Conservation (phyloP, 1,140 invertebrate genomes). For the Stenopsyche tienmushanensis region DNA sequence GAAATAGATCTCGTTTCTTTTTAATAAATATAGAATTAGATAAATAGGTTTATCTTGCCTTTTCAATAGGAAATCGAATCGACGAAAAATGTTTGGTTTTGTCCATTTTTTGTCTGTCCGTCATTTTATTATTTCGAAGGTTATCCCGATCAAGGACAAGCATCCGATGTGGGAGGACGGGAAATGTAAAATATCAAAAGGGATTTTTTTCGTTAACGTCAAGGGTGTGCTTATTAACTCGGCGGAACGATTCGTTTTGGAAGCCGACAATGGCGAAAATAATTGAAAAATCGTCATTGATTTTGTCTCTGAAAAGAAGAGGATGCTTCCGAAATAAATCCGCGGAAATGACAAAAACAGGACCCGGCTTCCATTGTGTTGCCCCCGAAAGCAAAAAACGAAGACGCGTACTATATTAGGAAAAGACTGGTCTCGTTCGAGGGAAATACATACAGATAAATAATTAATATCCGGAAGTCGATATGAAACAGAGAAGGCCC, state of each 20-base stretch:
- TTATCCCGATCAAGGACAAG: too few species aligned
- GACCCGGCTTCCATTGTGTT: background rate
- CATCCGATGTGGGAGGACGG: background rate
- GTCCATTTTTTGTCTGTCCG: too few species aligned
- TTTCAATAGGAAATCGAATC: too few species aligned
- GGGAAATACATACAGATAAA: background rate
- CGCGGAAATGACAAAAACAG: slow-evolving; percentile 26
- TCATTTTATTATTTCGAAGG: too few species aligned
- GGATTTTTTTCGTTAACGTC: slow-evolving; percentile 11
- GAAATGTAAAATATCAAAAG: slow-evolving; percentile 5
- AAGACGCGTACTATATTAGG: background rate
- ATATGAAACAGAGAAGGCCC: slow-evolving; percentile 24
- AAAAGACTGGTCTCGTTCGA: too few species aligned
- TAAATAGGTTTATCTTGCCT: too few species aligned
- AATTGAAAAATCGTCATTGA: slow-evolving; percentile 33
- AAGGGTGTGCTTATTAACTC: slow-evolving; percentile 18
- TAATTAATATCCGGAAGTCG: slow-evolving; percentile 8
- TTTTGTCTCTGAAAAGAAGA: slow-evolving; percentile 23
- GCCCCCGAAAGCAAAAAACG: background rate
- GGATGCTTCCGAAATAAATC: slow-evolving; percentile 14
- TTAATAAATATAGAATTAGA: too few species aligned
- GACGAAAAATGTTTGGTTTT: too few species aligned
- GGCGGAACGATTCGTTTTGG: slow-evolving; percentile 20
- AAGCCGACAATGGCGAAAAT: slow-evolving; percentile 29
- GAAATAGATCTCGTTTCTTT: too few species aligned